Conservation (phyloP, 2,888 invertebrate species). For the Melipona beecheii region DNA sequence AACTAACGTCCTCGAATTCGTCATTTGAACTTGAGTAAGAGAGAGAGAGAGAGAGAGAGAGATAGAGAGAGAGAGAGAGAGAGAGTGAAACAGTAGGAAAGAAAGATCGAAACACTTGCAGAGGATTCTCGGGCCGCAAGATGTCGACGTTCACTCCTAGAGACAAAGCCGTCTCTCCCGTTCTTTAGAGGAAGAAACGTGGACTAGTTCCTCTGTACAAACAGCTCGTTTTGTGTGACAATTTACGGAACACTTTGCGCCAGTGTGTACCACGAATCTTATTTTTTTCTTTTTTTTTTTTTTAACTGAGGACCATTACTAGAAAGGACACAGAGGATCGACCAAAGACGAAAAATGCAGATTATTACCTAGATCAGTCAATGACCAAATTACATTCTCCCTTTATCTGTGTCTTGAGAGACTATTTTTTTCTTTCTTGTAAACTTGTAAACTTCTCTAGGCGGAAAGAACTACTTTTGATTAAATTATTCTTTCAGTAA, state of each 20-base stretch:
- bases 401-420: neutral
- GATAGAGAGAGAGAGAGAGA: no score
- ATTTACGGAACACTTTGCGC: constrained; percentile 63
- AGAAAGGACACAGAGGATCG: neutral
- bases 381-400: neutral
- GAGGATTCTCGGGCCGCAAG: neutral
- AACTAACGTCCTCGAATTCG: neutral
- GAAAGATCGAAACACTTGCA: neutral
- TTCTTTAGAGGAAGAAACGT: neutral
- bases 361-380: neutral
- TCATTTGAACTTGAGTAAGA: no score
- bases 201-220: neutral
- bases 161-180: neutral
- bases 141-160: neutral
- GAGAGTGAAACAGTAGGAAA: neutral
- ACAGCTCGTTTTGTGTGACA: constrained; percentile 20
- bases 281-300: no score
- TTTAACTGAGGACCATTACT: neutral
- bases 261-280: constrained; percentile 33
- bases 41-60: neutral
- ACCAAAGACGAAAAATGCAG: neutral
- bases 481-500: no score
- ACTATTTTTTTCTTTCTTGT: no score
- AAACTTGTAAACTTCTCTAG: no score
- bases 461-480: no score